phyloP scores from a whole-genome alignment of 2,113 vertebrate species.

The Hoplias malabaricus region DNA sequence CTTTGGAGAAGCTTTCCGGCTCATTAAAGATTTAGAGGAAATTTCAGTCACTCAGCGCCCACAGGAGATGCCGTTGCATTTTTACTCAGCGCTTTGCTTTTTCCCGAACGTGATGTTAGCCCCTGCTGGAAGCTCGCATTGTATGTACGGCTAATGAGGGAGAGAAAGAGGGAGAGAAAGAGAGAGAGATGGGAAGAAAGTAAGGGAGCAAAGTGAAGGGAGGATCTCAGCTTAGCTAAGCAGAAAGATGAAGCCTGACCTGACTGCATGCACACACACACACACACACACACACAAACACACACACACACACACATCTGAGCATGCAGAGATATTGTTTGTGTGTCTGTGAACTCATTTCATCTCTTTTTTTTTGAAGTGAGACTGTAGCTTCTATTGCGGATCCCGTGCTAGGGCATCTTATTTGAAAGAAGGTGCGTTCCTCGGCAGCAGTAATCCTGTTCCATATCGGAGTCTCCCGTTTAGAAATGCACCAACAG shows the following conservation, averaged over 20 bases:
- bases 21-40: constrained; percentile 80
- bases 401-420: not conserved
- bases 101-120: constrained; percentile 47
- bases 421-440: constrained; percentile 15
- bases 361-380: not conserved
- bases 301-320: no score
- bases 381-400: not conserved
- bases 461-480: constrained; percentile 34
- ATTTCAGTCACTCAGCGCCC: constrained; percentile 78
- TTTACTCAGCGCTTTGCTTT: constrained; percentile 54
- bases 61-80: constrained; percentile 77
- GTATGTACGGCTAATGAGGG: constrained; percentile 40
- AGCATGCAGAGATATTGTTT: constrained; percentile 22
- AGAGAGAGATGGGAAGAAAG: not conserved
- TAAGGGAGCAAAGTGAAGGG: constrained; percentile 8
- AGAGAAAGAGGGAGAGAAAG: constrained; percentile 20
- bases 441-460: constrained; percentile 21
- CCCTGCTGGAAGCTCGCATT: constrained; percentile 41
- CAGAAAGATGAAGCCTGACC: constrained; percentile 52
- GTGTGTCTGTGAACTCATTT: not conserved
- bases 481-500: constrained; percentile 50
- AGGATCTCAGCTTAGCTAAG: constrained; percentile 54
- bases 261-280: constrained; percentile 33
- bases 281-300: no score
- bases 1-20: constrained; percentile 73